Conservation (phyloP, 2,113 vertebrate genomes). For the Tricholaema leucomelas region DNA sequence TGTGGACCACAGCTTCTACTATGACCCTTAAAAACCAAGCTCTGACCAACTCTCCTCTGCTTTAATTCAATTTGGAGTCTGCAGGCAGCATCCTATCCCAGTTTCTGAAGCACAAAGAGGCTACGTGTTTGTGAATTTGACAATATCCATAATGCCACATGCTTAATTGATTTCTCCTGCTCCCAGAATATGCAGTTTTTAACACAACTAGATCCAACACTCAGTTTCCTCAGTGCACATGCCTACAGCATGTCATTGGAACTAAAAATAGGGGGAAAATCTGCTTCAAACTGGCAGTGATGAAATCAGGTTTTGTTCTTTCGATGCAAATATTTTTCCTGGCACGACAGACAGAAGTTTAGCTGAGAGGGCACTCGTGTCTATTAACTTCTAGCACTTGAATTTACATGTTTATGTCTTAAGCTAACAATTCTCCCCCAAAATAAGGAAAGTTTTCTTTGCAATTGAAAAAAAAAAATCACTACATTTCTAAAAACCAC, state of each 20-base stretch:
- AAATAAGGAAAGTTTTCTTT: neutral
- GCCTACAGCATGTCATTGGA: neutral
- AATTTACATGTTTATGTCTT: neutral
- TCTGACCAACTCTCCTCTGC: neutral
- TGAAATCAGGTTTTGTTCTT: neutral
- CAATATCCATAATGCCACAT: neutral
- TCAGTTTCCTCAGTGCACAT: neutral
- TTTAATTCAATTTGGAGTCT: neutral
- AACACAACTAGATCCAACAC: neutral
- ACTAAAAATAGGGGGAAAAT: neutral
- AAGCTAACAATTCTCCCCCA: neutral
- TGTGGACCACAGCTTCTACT: neutral
- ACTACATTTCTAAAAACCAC: neutral
- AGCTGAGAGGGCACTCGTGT: neutral
- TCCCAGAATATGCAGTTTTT: neutral
- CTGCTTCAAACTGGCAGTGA: neutral
- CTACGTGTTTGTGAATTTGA: neutral
- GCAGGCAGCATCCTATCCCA: neutral
- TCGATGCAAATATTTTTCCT: neutral
- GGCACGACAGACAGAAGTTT: neutral
- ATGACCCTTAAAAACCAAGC: neutral
- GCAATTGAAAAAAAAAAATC: neutral
- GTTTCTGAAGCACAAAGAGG: neutral
- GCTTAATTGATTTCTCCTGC: neutral
- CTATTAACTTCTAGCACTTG: neutral